Base-by-base conservation (phyloP, 2,797 vertebrate genomes). In the Tragelaphus eurycerus region DNA sequence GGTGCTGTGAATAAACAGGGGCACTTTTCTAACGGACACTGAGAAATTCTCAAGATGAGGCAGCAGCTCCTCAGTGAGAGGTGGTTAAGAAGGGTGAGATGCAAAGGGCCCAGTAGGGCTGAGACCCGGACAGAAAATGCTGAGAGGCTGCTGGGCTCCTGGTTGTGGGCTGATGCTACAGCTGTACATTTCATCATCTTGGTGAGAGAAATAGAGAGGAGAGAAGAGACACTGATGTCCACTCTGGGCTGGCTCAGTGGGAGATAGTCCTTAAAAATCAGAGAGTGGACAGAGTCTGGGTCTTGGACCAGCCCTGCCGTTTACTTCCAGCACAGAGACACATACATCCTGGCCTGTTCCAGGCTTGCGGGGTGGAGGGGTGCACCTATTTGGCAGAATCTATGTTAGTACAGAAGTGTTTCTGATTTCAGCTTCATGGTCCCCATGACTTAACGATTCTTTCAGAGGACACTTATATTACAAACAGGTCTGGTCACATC, bases 371-470 rank as follows among this genome's bases (percentile, higher is more conserved):
- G 64, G 31, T 2, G 0, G 52, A 31, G 50, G 29, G 19, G 21
- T 1, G 13, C 74, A 62, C 86, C 92, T 93, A 55, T 4, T 83
- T 21, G 79, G 95, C 95, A 96, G n/a, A 96, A 98, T 93, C 89
- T 86, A 74, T 95, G 78, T 0, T 81, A 83, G 96, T 50, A 94
- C 95, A 0, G 1, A 84, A 78, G 91, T 0, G 62, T 60, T 97
- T 86, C 55, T 1, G 27, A 98, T 87, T 91, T 87, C 89, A 54
- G 83, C 92, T 88, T 91, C 83, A 85, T 7, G 79, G 52, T 38
- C 89, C 86, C 67, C 54, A 38, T 27, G 46, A 76, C 91, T 87
- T 62, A 67, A 19, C 2, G 29, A 82, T 87, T 84, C 29, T 93
- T 87, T 79, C 86, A 95, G 88, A 90, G 90, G 89, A 89, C 74